These are phyloP conservation scores for Siniperca chuatsi DNA, from an alignment of 2,113 vertebrate genomes.

Conservation along the genomic window DNA sequence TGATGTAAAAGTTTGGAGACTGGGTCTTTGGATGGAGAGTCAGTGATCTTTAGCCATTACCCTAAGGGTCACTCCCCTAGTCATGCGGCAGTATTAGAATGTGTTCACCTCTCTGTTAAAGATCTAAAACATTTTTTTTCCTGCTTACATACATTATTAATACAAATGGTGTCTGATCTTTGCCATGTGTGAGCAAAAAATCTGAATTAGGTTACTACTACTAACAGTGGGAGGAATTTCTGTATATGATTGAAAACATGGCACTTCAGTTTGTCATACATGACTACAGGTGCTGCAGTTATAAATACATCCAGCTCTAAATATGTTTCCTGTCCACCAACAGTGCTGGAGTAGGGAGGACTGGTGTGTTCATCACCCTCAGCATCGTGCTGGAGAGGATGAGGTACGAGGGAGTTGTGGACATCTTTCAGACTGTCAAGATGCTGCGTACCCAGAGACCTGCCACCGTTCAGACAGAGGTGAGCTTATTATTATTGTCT, in stretches of 20 bases:
- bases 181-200: not conserved
- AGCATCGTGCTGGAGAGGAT: constrained; percentile 99
- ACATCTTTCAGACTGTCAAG: constrained; percentile 99
- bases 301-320: constrained; percentile 11
- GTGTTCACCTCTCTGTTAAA: not conserved
- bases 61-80: not conserved
- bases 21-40: not conserved
- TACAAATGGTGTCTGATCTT: not conserved
- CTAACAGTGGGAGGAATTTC: not conserved
- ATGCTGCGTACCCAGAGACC: constrained; percentile 98
- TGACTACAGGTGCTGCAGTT: not conserved
- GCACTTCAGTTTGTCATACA: not conserved
- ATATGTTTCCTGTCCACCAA: constrained; percentile 17
- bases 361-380: constrained; percentile 98
- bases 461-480: constrained; percentile 99
- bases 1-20: not conserved
- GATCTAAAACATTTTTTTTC: not conserved
- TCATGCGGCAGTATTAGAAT: not conserved
- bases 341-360: constrained; percentile 96
- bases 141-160: not conserved
- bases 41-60: not conserved
- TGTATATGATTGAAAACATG: not conserved
- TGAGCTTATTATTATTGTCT: constrained; percentile 65
- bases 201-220: not conserved
- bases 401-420: constrained; percentile 99